Conservation (phyloP, 1,140 invertebrate genomes). For the Cydia splendana region DNA sequence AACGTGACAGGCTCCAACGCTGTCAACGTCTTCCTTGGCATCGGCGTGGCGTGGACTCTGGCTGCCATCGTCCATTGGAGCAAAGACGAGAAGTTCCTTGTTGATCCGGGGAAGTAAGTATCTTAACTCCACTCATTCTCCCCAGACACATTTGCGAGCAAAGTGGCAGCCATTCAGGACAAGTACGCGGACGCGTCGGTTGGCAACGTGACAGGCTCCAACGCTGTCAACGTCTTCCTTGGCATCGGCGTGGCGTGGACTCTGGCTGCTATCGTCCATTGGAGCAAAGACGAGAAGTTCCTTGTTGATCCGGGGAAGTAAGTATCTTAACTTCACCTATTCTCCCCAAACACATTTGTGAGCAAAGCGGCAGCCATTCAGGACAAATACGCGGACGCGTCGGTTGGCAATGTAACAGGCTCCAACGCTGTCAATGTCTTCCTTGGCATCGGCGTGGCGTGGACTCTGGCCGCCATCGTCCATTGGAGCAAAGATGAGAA, state of each 20-base stretch:
- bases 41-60: slow-evolving; percentile 94
- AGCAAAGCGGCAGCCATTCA: slow-evolving; percentile 98
- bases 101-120: slow-evolving; percentile 85
- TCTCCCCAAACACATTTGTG: slow-evolving; percentile 88
- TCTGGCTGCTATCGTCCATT: slow-evolving; percentile 92
- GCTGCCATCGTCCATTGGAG: slow-evolving; percentile 92
- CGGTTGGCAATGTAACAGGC: slow-evolving; percentile 98
- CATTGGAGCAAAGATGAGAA: slow-evolving; percentile 84
- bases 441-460: slow-evolving; percentile 93
- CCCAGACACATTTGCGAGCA: slow-evolving; percentile 98
- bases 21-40: slow-evolving; percentile 96
- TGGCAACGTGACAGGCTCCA: slow-evolving; percentile 99
- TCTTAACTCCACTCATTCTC: not conserved
- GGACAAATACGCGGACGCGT: slow-evolving; percentile 99
- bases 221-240: slow-evolving; percentile 98
- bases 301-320: slow-evolving; percentile 92
- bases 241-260: slow-evolving; percentile 95
- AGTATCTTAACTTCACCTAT: slow-evolving; percentile 70
- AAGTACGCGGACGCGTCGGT: slow-evolving; percentile 99
- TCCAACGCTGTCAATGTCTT: slow-evolving; percentile 99
- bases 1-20: slow-evolving; percentile 99
- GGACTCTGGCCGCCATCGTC: slow-evolving; percentile 94
- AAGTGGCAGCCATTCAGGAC: slow-evolving; percentile 98
- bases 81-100: slow-evolving; percentile 85
- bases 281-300: slow-evolving; percentile 84